Conservation (phyloP, 2,113 vertebrate species). For the Trogon melanurus region DNA sequence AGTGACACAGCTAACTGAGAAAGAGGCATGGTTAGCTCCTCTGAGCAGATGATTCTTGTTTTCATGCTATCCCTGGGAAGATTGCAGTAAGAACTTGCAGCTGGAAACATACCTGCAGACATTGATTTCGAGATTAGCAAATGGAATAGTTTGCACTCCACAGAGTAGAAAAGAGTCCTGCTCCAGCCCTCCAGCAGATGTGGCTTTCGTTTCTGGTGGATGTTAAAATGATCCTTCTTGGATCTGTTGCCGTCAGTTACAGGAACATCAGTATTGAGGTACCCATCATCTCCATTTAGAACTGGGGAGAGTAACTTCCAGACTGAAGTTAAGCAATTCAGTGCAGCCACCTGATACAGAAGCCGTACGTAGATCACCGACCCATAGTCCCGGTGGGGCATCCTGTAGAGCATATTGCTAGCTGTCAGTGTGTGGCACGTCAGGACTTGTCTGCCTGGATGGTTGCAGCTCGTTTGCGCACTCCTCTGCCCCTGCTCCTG, state of each 20-base stretch:
- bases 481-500: not conserved
- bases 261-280: not conserved
- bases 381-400: not conserved
- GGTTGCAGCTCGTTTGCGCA: accelerated
- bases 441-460: not conserved
- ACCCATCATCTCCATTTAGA: accelerated
- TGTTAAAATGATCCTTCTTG: not conserved
- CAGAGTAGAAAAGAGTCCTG: not conserved
- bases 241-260: not conserved
- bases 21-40: not conserved
- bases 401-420: not conserved
- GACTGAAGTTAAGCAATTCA: not conserved
- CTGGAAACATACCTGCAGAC: not conserved
- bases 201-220: not conserved
- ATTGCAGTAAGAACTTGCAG: not conserved
- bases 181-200: not conserved
- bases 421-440: not conserved
- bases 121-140: not conserved
- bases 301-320: not conserved
- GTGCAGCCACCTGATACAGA: not conserved
- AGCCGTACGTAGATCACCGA: not conserved
- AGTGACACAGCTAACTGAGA: not conserved
- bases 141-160: not conserved
- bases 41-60: not conserved
- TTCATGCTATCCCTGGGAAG: not conserved